These are phyloP conservation scores for Ovis canadensis DNA, from an alignment of 2,113 vertebrate genomes.

Conservation along the genomic window DNA sequence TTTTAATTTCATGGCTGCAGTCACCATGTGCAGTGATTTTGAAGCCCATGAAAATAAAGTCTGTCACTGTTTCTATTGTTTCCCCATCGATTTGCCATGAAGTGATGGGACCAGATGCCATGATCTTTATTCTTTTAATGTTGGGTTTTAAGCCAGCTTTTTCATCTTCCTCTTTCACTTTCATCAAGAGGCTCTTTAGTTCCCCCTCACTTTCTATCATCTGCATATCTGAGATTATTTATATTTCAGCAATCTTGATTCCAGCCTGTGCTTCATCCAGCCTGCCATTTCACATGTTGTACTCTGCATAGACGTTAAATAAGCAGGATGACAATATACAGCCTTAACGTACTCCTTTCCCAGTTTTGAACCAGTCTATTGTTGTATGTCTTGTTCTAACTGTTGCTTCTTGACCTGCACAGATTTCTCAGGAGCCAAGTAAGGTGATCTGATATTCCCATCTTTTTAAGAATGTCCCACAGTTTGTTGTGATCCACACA, in stretches of 20 bases:
- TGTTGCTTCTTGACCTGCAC: neutral
- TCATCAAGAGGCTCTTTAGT: neutral
- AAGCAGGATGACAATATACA: neutral
- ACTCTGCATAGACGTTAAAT: neutral
- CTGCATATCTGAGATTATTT: neutral
- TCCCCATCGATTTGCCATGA: neutral
- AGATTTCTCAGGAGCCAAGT: neutral
- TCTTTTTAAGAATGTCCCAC: neutral
- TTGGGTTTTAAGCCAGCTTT: neutral
- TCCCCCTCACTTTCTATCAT: neutral
- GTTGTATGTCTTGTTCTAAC: neutral
- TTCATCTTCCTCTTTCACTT: neutral
- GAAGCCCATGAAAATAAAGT: neutral
- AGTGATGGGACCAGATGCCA: neutral
- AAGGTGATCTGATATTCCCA: neutral
- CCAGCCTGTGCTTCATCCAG: neutral
- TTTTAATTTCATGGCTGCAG: neutral
- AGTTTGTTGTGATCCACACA: neutral
- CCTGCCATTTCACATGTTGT: neutral
- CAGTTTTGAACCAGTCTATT: neutral
- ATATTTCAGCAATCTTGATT: neutral
- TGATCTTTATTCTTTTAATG: neutral
- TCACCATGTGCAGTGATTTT: neutral
- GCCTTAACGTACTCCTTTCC: neutral
- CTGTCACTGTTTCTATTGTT: neutral